Base-by-base conservation (phyloP, 2,113 vertebrate genomes). In the Pandion haliaetus region DNA sequence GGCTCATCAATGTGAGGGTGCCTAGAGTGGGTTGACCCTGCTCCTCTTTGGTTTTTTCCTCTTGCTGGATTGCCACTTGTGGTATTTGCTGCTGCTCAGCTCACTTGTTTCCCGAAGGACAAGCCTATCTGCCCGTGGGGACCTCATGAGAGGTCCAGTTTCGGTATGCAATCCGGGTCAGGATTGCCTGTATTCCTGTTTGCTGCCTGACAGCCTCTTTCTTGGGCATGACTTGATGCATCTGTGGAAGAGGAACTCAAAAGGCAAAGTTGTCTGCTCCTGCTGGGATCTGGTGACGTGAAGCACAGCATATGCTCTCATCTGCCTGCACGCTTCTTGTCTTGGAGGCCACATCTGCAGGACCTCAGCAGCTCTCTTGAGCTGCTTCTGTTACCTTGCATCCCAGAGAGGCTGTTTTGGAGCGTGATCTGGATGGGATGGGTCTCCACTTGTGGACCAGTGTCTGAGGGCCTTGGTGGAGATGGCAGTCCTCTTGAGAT, bases 281-380 rank as follows among this genome's bases (percentile, higher is more conserved):
- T 34, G 45, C 36, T 58, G 65, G 34, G n/a, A 9, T 10, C 54
- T 17, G 36, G 34, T 19, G 47, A 40, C 0, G 14, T 69, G 69
- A 34, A 61, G 31, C 57, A 67, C 1, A 1, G 50, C 0, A 2
- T 5, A 6, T 13, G 28, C 12, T 40, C 38, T 45, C 34, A 18
- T 9, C 17, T 49, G 21, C 21, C 42, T 12, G 7, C 9, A 16
- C 4, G 17, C n/a, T 57, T 17, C 78, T 54, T 21, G 21, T 73
- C 74, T 67, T 9, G 7, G 49, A 44, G 45, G 13, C 90, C 32
- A 19, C 49, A 19, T 3, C n/a, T 36, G 14, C 54, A 59, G 38
- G 31, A 20, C 47, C 38, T 44, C 8, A 5, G 34, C 34, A 80
- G 42, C 10, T 58, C 50, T 26, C 14, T 7, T 19, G 45, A 61